Conservation (phyloP, 2,113 vertebrate species). For the Anas platyrhynchos region DNA sequence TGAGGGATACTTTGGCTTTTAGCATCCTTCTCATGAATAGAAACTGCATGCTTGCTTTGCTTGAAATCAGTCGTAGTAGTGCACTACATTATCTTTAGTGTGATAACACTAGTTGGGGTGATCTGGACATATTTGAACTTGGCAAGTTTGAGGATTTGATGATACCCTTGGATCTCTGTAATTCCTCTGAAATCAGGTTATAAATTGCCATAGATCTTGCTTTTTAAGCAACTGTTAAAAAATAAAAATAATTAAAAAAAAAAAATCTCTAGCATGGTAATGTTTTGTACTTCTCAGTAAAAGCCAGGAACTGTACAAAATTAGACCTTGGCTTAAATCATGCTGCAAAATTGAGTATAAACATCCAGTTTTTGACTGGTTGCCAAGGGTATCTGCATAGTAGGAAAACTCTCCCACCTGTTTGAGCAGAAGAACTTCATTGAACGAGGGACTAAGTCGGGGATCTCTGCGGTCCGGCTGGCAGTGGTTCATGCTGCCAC, state of each 20-base stretch:
- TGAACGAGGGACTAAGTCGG: neutral
- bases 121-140: neutral
- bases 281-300: neutral
- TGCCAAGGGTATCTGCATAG: neutral
- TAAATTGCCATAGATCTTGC: neutral
- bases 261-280: neutral
- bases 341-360: neutral
- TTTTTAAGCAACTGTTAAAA: neutral
- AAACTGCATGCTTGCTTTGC: neutral
- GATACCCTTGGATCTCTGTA: neutral
- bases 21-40: neutral
- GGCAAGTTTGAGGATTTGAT: neutral
- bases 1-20: neutral
- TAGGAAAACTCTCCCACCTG: neutral
- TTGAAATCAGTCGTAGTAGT: neutral
- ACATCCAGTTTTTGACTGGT: neutral
- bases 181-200: neutral
- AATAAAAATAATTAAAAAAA: too few species aligned
- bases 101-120: neutral
- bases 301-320: neutral
- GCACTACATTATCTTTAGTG: neutral
- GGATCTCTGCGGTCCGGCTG: neutral
- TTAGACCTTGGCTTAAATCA: neutral
- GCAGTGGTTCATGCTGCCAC: neutral
- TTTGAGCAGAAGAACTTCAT: neutral